Percentiles rank a stretch among this genome's conserved stretches.
These are phyloP conservation scores for Buteo buteo DNA, from an alignment of 2,113 vertebrate species.

Conservation along the genomic window DNA sequence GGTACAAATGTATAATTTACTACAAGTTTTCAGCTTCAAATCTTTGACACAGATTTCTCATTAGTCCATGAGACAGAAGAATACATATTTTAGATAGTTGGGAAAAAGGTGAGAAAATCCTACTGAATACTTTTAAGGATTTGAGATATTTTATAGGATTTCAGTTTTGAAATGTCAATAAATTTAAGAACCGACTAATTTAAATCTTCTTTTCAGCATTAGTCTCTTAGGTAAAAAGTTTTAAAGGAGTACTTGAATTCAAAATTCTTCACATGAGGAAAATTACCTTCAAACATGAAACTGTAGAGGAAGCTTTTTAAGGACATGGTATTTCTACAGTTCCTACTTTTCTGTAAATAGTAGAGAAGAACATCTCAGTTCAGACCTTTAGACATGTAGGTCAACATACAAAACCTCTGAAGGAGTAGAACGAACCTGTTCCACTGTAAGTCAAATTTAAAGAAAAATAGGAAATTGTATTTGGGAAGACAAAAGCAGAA, in stretches of 20 bases:
- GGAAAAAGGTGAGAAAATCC: not conserved
- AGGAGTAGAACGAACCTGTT: not conserved
- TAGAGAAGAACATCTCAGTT: not conserved
- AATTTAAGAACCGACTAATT: not conserved
- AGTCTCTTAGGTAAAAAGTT: not conserved
- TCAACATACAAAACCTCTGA: not conserved
- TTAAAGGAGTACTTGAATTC: not conserved
- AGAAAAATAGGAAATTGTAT: not conserved
- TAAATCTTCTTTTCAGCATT: not conserved
- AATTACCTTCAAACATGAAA: not conserved
- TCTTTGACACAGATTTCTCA: not conserved
- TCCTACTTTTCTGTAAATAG: not conserved
- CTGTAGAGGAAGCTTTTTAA: not conserved
- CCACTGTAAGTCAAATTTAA: not conserved
- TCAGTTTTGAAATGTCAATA: not conserved
- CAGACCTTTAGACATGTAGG: not conserved
- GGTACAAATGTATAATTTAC: not conserved
- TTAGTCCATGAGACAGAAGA: not conserved
- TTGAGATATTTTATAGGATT: not conserved
- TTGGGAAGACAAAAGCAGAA: not conserved
- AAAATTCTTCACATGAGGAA: not conserved
- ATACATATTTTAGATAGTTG: not conserved
- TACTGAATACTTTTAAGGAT: not conserved
- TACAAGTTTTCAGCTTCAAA: not conserved
- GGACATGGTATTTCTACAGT: not conserved